Base-by-base conservation (phyloP, 2,113 vertebrate genomes). In the Riparia riparia region DNA sequence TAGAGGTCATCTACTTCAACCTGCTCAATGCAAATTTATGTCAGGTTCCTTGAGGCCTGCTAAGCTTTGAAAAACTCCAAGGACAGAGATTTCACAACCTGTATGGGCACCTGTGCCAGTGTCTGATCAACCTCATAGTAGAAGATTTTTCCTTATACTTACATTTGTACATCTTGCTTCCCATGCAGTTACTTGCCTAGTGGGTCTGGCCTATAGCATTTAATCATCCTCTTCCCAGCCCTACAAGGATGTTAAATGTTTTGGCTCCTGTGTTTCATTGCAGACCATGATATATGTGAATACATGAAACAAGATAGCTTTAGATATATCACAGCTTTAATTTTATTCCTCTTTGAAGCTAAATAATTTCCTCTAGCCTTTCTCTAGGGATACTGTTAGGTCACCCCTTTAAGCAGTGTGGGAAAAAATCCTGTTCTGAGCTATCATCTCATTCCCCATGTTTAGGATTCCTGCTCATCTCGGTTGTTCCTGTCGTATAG, bases 1-100 rank as follows among this genome's bases (percentile, higher is more conserved):
- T 92, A 71, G 83, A 92, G 94, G 91, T 97, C 94, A 95, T 24
- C 86, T 89, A 44, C 64, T 84, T 56, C 64, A 81, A 66, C 83
- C 44, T 68, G 53, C 42, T 39, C 93, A 90, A 41, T 0, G 0
- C 64, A 74, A 82, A 79, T 56, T 70, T 90, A 63, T 1, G 3
- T 18, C 56, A 64, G 37, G 64, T 68, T 92, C 51, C 72, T n/a
- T 41, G 44, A 92, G 77, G 77, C 69, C 68, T 84, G 31, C 44
- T 71, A 70, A 81, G 56, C 69, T 74, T 73, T 86, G 71, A 39
- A 86, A 90, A 88, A 39, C 47, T 83, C 47, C 26, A 44, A 37
- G 14, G 47, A 68, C 41, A 39, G 82, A 85, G 73, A 76, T 88
- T 91, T 76, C 50, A 24, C n/a, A 69, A 24, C 8, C 3, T 26